Evolutionary conservation across 2,888 invertebrate genomes (phyloP).

Genomic region (Epiblema foenella): DNA sequence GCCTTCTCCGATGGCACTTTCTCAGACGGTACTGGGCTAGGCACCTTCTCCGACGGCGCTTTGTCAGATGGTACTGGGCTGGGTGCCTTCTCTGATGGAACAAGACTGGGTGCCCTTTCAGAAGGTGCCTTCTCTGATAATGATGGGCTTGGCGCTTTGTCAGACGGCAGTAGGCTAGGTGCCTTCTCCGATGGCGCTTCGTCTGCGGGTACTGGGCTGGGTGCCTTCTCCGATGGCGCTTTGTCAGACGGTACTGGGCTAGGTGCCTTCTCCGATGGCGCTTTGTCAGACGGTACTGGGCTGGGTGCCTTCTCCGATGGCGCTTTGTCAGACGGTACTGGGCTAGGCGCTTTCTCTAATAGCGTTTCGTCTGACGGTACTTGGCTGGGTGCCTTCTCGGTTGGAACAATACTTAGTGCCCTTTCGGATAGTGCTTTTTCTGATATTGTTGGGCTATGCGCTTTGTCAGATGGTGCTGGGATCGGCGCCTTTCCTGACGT

Average conservation of each 20-base stretch:
- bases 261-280: conserved; percentile 37
- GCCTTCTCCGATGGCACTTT: not conserved
- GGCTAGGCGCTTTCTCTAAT: conserved; percentile 26
- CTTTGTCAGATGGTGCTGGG: conserved; percentile 31
- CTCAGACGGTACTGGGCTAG: too few species aligned
- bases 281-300: conserved; percentile 1
- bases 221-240: too few species aligned
- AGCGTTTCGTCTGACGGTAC: conserved; percentile 32
- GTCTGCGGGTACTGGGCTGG: too few species aligned
- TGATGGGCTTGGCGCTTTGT: conserved; percentile 40
- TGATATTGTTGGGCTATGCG: conserved; percentile 33
- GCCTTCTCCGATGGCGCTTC: conserved; percentile 19
- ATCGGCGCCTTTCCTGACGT: too few species aligned
- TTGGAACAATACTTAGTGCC: conserved; percentile 13
- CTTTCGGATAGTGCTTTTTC: conserved; percentile 15
- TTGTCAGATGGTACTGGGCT: conserved; percentile 15
- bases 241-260: conserved; percentile 32
- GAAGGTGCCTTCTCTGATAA: too few species aligned
- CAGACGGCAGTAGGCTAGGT: too few species aligned
- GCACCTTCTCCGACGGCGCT: not conserved
- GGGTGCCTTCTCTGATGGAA: not conserved
- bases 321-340: conserved; percentile 13
- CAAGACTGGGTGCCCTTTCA: conserved; percentile 7
- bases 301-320: conserved; percentile 44
- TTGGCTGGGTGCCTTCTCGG: conserved; percentile 12